Conservation (phyloP, 2,888 invertebrate genomes). For the Diloba caeruleocephala region DNA sequence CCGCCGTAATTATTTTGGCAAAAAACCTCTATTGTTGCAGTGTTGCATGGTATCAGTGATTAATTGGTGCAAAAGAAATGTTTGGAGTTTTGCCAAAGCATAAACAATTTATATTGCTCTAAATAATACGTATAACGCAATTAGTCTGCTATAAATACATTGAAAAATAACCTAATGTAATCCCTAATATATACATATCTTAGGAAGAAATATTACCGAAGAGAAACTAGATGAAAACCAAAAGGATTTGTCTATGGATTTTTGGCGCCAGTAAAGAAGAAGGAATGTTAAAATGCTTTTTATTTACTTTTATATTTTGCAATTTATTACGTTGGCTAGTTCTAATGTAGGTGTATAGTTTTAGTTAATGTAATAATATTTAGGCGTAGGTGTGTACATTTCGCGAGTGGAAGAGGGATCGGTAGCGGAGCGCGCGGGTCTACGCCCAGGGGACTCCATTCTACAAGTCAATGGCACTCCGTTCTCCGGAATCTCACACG, state of each 20-base stretch:
- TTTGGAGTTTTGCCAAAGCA: neutral
- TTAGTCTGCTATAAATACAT: no score
- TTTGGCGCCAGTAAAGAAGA: conserved; percentile 31
- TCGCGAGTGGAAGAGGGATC: conserved; percentile 97
- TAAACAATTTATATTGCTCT: neutral
- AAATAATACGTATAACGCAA: no score
- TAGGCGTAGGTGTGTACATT: conserved; percentile 97
- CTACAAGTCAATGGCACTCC: conserved; percentile 98
- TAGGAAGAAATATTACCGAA: no score
- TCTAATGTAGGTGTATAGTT: conserved; percentile 46
- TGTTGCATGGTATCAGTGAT: conserved; percentile 4
- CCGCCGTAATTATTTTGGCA: conserved; percentile 11
- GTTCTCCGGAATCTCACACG: conserved; percentile 97
- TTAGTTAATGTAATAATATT: conserved; percentile 68
- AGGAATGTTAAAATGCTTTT: conserved; percentile 29
- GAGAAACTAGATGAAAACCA: conserved; percentile 11
- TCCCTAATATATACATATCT: no score
- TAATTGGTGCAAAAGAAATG: neutral
- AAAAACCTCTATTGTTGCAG: neutral
- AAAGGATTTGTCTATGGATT: conserved; percentile 17
- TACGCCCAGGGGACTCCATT: conserved; percentile 97
- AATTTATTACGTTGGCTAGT: conserved; percentile 44
- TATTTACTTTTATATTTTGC: conserved; percentile 37
- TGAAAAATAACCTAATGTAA: no score
- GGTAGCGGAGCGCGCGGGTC: conserved; percentile 95